These are phyloP conservation scores for Brotula barbata DNA, from an alignment of 2,797 vertebrate genomes.

Conservation along the genomic window DNA sequence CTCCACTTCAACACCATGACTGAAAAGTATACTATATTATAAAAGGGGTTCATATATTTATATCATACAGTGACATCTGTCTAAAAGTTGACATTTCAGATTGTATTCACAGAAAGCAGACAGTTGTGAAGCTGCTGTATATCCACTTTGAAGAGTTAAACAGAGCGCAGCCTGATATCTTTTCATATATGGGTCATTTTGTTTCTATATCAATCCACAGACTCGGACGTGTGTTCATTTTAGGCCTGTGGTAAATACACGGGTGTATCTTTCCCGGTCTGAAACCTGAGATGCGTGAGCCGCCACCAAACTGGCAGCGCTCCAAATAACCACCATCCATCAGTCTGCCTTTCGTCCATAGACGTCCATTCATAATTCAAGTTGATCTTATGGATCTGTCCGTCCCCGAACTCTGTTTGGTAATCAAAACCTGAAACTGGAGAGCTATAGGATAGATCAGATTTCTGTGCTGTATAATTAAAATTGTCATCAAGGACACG, in stretches of 20 bases:
- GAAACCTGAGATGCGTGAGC: constrained; percentile 47
- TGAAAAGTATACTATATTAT: not conserved
- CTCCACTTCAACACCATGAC: constrained; percentile 5
- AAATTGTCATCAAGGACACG: constrained; percentile 16
- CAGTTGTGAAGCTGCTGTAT: too few relatives aligned
- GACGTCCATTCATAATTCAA: constrained; percentile 58
- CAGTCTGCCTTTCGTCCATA: constrained; percentile 34
- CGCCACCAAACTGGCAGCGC: constrained; percentile 36
- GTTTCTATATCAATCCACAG: constrained; percentile 1
- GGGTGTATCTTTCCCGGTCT: constrained; percentile 50
- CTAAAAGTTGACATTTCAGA: too few relatives aligned
- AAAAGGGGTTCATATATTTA: not conserved
- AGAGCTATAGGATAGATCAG: constrained; percentile 29
- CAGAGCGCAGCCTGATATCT: not conserved
- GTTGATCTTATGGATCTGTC: constrained; percentile 37
- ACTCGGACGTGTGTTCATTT: not conserved
- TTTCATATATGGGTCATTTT: too few relatives aligned
- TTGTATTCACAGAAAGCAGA: too few relatives aligned
- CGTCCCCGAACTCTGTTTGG: constrained; percentile 16
- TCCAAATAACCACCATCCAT: constrained; percentile 44
- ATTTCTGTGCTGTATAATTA: constrained; percentile 44
- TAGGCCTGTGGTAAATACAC: constrained; percentile 23
- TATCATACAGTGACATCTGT: not conserved
- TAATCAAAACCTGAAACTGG: constrained; percentile 54
- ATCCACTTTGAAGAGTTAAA: not conserved